Evolutionary conservation across 1,140 invertebrate genomes (phyloP).

Genomic region (Conus betulinus): DNA sequence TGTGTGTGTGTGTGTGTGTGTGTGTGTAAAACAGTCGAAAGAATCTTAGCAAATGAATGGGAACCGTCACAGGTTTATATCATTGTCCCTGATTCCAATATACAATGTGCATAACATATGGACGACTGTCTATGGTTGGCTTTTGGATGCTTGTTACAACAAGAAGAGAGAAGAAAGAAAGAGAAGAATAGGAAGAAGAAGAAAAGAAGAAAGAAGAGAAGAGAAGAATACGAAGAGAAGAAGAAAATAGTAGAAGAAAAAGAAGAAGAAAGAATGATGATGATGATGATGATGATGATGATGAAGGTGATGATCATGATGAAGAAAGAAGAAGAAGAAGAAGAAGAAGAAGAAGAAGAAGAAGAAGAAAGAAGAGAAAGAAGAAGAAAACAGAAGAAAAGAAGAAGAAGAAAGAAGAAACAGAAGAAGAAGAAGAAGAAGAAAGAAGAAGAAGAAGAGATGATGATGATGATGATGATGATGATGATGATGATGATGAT

Average conservation of each 20-base stretch:
- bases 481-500: not conserved
- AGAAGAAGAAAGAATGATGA: not conserved
- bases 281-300: not conserved
- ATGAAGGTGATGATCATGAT: not conserved
- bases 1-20: too few species aligned
- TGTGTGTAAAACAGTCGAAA: too few species aligned
- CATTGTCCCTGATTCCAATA: too few species aligned
- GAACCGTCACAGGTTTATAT: too few species aligned
- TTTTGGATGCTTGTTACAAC: too few species aligned
- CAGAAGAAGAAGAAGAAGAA: not conserved
- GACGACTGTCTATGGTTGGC: too few species aligned
- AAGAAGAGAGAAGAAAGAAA: not conserved
- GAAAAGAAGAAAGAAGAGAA: not conserved
- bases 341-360: not conserved
- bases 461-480: not conserved
- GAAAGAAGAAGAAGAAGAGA: not conserved
- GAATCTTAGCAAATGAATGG: too few species aligned
- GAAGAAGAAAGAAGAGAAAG: not conserved
- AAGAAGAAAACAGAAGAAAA: too few species aligned
- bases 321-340: not conserved
- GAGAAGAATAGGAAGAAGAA: too few species aligned
- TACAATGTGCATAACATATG: too few species aligned
- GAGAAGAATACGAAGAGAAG: too few species aligned
- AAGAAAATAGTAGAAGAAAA: not conserved
- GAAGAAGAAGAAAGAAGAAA: not conserved